Percentiles rank a stretch among this genome's conserved stretches.
These are phyloP conservation scores for Amphipyra berbera DNA, from an alignment of 2,888 invertebrate species.

Conservation along the genomic window DNA sequence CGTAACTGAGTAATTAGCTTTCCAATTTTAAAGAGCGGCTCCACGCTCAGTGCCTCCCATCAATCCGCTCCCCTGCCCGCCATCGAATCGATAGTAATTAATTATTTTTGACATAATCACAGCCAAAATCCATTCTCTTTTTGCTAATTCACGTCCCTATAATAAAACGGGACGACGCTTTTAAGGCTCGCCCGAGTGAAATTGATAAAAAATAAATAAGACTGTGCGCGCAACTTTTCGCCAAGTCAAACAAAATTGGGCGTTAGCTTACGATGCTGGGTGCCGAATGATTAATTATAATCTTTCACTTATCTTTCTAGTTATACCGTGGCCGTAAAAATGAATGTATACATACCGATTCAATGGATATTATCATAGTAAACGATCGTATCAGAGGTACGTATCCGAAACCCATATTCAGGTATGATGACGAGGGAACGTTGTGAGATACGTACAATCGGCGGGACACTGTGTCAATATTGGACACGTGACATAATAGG, in stretches of 20 bases:
- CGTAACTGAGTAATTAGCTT: slow-evolving; percentile 85
- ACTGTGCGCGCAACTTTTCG: slow-evolving; percentile 78
- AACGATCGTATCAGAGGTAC: slow-evolving; percentile 65
- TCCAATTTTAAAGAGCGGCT: slow-evolving; percentile 84
- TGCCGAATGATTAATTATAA: slow-evolving; percentile 80
- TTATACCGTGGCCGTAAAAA: slow-evolving; percentile 41
- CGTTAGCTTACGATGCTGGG: slow-evolving; percentile 74
- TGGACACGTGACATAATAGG: slow-evolving; percentile 79
- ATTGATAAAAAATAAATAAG: slow-evolving; percentile 90
- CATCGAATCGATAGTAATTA: slow-evolving; percentile 92
- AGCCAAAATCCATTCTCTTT: slow-evolving; percentile 91
- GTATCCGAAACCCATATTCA: slow-evolving; percentile 74
- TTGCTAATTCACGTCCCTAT: slow-evolving; percentile 92
- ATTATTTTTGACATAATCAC: slow-evolving; percentile 93
- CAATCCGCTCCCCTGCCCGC: slow-evolving; percentile 84
- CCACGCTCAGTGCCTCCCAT: slow-evolving; percentile 77
- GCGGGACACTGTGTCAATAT: slow-evolving; percentile 86
- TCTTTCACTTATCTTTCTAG: slow-evolving; percentile 63
- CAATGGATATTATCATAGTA: slow-evolving; percentile 52
- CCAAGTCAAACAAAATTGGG: slow-evolving; percentile 85
- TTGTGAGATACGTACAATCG: slow-evolving; percentile 78
- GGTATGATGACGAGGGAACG: slow-evolving; percentile 81
- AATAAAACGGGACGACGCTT: slow-evolving; percentile 88
- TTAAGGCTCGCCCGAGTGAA: slow-evolving; percentile 83
- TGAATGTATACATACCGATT: slow-evolving; percentile 29